These are phyloP conservation scores for Okapia johnstoni DNA, from an alignment of 2,113 vertebrate species.

Conservation along the genomic window DNA sequence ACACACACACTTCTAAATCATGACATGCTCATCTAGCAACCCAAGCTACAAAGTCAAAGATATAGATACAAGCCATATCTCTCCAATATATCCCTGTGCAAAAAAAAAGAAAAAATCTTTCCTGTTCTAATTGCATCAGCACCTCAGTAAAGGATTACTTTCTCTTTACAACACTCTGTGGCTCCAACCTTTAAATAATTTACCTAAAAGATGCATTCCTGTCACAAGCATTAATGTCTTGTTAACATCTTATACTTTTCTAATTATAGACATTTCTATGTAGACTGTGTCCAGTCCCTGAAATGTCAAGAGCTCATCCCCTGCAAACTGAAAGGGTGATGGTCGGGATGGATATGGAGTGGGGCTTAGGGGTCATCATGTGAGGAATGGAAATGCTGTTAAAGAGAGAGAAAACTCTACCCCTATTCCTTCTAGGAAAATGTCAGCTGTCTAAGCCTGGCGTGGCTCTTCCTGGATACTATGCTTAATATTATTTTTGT, in stretches of 20 bases:
- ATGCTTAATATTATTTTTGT: constrained; percentile 11
- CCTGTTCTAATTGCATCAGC: neutral
- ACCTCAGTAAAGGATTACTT: neutral
- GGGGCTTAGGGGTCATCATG: neutral
- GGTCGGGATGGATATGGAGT: neutral
- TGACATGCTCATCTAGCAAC: neutral
- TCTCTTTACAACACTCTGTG: neutral
- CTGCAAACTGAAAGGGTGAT: neutral
- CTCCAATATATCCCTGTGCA: neutral
- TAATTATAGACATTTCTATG: constrained; percentile 4
- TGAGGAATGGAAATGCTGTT: neutral
- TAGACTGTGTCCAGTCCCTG: neutral
- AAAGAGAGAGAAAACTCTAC: neutral
- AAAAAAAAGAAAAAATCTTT: neutral
- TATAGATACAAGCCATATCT: neutral
- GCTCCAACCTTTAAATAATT: constrained; percentile 18
- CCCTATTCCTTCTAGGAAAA: neutral
- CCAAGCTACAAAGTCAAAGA: neutral
- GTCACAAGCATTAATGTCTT: constrained; percentile 40
- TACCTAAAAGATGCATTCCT: neutral
- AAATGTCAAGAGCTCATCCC: neutral
- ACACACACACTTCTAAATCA: neutral
- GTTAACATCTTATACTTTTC: constrained; percentile 15
- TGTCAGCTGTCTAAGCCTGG: neutral
- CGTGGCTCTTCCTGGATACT: neutral